A percentile compares a stretch with the other conserved stretches of the same genome.
Evolutionary conservation across 2,797 vertebrate genomes (phyloP).

Genomic region (Lepus oiostolus): DNA sequence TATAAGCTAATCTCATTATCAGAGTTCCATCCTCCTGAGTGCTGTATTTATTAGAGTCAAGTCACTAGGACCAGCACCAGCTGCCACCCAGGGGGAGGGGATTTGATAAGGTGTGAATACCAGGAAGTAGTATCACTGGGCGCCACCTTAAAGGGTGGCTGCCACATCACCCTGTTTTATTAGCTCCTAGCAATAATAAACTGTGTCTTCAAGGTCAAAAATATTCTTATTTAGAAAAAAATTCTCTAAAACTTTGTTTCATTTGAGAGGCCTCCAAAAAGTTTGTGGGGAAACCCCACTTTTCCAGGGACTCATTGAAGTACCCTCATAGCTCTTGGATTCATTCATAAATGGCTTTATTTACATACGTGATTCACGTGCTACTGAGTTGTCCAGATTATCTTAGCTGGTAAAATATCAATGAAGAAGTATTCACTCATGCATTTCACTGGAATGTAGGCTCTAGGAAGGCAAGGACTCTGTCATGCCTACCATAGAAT

Average conservation of each 20-base stretch:
- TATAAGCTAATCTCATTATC: neutral
- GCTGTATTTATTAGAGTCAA: neutral
- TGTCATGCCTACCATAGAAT: neutral
- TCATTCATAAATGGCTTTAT: neutral
- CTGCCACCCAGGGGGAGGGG: neutral
- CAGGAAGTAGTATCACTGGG: neutral
- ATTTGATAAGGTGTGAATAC: neutral
- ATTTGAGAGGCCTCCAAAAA: too few relatives aligned
- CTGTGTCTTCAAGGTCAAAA: neutral
- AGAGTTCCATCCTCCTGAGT: neutral
- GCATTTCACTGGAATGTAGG: neutral
- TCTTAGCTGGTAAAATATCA: neutral
- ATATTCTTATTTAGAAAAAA: neutral
- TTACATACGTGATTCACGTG: neutral
- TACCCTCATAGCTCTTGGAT: neutral
- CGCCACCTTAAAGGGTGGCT: neutral
- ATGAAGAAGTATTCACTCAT: constrained; percentile 5
- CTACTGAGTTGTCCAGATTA: neutral
- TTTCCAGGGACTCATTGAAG: too few relatives aligned
- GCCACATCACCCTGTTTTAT: constrained; percentile 12
- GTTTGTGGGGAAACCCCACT: too few relatives aligned
- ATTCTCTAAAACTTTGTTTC: neutral
- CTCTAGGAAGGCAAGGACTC: neutral
- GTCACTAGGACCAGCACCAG: neutral
- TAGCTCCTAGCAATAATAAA: neutral